Conservation (phyloP, 2,797 vertebrate species). For the Fringilla coelebs region DNA sequence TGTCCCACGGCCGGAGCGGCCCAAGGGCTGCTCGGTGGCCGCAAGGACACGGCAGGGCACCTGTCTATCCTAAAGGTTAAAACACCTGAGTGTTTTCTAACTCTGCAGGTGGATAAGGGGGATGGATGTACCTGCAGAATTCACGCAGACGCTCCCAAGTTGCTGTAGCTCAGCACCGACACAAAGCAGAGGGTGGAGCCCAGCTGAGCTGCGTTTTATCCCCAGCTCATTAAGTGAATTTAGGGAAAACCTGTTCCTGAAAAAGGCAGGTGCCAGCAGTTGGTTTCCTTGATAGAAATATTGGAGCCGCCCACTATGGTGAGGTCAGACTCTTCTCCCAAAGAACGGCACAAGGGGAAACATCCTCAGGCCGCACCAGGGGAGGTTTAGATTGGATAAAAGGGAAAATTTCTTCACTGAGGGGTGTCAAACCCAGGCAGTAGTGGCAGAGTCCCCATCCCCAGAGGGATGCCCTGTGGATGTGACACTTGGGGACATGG, state of each 20-base stretch:
- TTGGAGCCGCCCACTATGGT: fast-evolving
- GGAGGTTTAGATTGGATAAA: not conserved
- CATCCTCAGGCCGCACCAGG: no score
- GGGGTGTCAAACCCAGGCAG: not conserved
- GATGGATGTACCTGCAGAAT: not conserved
- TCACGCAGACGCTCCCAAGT: fast-evolving
- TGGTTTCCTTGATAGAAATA: not conserved
- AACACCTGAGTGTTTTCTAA: fast-evolving
- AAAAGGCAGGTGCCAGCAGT: not conserved
- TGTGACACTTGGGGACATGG: not conserved
- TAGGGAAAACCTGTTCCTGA: not conserved
- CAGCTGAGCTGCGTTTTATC: not conserved
- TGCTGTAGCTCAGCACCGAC: fast-evolving
- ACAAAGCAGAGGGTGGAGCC: fast-evolving
- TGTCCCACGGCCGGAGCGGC: not conserved
- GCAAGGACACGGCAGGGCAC: fast-evolving
- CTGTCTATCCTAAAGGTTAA: fast-evolving
- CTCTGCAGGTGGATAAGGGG: fast-evolving
- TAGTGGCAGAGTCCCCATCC: not conserved
- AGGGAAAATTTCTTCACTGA: not conserved
- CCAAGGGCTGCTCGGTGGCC: fast-evolving
- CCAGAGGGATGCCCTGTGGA: not conserved
- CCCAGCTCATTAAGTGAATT: not conserved
- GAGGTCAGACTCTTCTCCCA: not conserved
- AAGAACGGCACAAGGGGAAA: not conserved